phyloP scores from a whole-genome alignment of 2,888 invertebrate species.

The Drosophila hawaiiensis region DNA sequence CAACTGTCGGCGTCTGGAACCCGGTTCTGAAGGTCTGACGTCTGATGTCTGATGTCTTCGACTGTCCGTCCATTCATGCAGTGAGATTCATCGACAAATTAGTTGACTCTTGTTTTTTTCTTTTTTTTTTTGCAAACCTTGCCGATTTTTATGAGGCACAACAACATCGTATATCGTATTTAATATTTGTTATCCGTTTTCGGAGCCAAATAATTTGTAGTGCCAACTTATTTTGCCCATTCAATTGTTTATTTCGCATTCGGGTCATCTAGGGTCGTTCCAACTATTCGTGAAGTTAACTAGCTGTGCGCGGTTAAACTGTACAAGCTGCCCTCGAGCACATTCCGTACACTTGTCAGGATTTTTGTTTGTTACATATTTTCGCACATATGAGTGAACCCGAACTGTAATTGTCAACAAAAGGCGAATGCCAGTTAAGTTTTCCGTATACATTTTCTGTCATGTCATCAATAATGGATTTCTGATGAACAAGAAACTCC shows the following conservation, averaged over 20 bases:
- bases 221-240: constrained; percentile 51
- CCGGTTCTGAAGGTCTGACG: background rate
- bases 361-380: constrained; percentile 53
- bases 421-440: constrained; percentile 48
- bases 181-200: constrained; percentile 59
- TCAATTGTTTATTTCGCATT: constrained; percentile 44
- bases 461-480: constrained; percentile 70
- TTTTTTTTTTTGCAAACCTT: constrained; percentile 73
- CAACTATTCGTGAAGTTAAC: background rate
- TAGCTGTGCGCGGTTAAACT: constrained; percentile 5
- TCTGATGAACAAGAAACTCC: constrained; percentile 20
- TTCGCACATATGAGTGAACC: constrained; percentile 56
- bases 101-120: constrained; percentile 51
- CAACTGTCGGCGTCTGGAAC: constrained; percentile 33
- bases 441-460: constrained; percentile 57
- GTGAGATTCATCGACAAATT: constrained; percentile 56
- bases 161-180: constrained; percentile 44
- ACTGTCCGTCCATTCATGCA: constrained; percentile 23
- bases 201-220: constrained; percentile 57
- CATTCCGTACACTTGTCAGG: constrained; percentile 43
- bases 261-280: constrained; percentile 1
- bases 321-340: constrained; percentile 30
- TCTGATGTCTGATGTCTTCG: constrained; percentile 4
- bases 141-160: constrained; percentile 65
- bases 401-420: constrained; percentile 62